These are phyloP conservation scores for Lycopodina hypogea DNA, from an alignment of 37 sponge, comb jelly and placozoan species.

Conservation along the genomic window DNA sequence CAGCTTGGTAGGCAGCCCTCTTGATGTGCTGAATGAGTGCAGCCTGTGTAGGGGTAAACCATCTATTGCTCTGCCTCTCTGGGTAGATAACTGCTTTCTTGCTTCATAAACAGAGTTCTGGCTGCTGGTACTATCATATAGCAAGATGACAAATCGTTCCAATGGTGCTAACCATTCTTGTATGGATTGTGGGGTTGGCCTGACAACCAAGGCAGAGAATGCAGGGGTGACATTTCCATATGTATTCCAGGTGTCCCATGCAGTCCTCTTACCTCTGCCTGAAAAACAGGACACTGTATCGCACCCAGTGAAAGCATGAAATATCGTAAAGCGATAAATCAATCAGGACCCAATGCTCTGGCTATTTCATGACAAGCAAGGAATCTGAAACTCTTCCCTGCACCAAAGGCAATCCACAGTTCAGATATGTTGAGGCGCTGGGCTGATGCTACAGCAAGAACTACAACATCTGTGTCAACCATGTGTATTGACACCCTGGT, in stretches of 20 bases:
- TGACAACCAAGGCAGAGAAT: neutral
- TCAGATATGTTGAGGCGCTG: neutral
- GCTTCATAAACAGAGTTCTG: neutral
- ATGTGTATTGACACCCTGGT: slow-evolving; percentile 14
- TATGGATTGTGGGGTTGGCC: neutral
- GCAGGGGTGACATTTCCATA: neutral
- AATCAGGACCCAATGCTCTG: slow-evolving; percentile 8
- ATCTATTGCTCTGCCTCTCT: slow-evolving; percentile 5
- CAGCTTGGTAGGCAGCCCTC: slow-evolving; percentile 5
- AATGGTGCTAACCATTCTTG: neutral
- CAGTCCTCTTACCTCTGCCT: slow-evolving; percentile 30
- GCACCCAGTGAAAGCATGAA: slow-evolving; percentile 51
- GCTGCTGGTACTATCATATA: slow-evolving; percentile 1
- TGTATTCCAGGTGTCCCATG: slow-evolving; percentile 10
- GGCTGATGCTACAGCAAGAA: slow-evolving; percentile 20
- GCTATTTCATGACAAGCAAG: slow-evolving; percentile 28
- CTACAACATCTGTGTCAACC: slow-evolving; percentile 34
- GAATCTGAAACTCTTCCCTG: slow-evolving; percentile 24
- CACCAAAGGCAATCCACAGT: slow-evolving; percentile 42
- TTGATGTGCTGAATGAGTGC: neutral
- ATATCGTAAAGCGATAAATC: slow-evolving; percentile 10
- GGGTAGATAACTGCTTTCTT: neutral
- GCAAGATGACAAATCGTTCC: neutral
- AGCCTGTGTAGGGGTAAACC: neutral
- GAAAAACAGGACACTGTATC: slow-evolving; percentile 38